Evolutionary conservation across 2,888 invertebrate species (phyloP).

Genomic region (Eugnorisma glareosa): DNA sequence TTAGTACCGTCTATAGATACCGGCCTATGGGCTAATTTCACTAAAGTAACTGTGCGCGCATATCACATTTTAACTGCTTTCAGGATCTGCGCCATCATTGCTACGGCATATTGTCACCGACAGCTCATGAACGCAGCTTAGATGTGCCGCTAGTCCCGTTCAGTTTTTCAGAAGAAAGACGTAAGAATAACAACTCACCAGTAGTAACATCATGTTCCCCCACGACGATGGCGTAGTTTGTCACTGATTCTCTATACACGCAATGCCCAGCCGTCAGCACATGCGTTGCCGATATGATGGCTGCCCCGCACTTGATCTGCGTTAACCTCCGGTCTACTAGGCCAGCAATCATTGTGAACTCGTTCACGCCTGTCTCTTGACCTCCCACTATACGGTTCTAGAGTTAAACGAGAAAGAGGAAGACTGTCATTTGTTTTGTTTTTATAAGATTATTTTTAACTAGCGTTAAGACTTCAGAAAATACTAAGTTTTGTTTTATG

Average conservation of each 20-base stretch:
- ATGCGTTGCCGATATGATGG: slow-evolving; percentile 85
- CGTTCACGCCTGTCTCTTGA: slow-evolving; percentile 78
- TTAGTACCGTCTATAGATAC: background rate
- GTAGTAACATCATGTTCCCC: slow-evolving; percentile 87
- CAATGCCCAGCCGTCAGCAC: slow-evolving; percentile 91
- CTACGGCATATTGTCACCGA: background rate
- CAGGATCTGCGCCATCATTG: background rate
- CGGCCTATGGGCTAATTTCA: too few species aligned
- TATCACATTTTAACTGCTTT: background rate
- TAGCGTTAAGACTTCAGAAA: background rate
- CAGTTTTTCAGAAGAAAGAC: background rate
- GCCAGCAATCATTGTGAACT: slow-evolving; percentile 82
- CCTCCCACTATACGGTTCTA: slow-evolving; percentile 87
- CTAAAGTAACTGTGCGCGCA: background rate
- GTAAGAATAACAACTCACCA: slow-evolving; percentile 69
- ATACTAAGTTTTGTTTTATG: background rate
- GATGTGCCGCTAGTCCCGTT: background rate
- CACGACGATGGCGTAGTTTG: slow-evolving; percentile 80
- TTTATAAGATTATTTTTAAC: background rate
- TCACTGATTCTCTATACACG: slow-evolving; percentile 77
- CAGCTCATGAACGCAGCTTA: background rate
- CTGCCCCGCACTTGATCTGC: slow-evolving; percentile 88
- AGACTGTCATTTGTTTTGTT: background rate
- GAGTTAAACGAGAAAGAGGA: background rate
- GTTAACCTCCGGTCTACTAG: slow-evolving; percentile 76